phyloP scores from a whole-genome alignment of 2,888 invertebrate species.

The Drosophila subsilvestris region DNA sequence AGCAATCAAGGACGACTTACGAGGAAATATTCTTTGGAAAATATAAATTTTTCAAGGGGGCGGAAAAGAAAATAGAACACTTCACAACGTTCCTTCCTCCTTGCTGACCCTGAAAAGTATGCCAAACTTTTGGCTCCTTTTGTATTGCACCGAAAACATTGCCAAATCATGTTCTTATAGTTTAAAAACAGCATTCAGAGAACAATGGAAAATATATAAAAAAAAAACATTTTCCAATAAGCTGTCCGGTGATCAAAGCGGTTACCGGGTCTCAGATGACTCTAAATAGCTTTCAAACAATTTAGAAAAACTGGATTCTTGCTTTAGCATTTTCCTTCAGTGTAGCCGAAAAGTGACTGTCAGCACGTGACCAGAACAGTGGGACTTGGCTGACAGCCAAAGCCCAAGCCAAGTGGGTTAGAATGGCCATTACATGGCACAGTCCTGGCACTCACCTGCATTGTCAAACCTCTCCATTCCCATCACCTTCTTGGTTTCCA shows the following conservation, averaged over 20 bases:
- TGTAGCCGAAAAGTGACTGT: slow-evolving; percentile 23
- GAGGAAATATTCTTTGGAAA: not conserved
- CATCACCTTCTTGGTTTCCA: slow-evolving; percentile 27
- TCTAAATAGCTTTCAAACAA: no score
- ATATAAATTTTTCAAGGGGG: not conserved
- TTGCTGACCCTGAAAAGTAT: slow-evolving; percentile 62
- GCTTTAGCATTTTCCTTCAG: not conserved
- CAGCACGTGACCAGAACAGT: slow-evolving; percentile 35
- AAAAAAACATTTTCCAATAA: no score
- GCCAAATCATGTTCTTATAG: slow-evolving; percentile 18
- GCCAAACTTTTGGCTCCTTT: slow-evolving; percentile 37
- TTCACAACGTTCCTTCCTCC: not conserved
- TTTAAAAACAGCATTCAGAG: not conserved
- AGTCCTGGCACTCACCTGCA: slow-evolving; percentile 30
- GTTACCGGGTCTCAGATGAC: no score
- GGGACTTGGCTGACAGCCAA: slow-evolving; percentile 60
- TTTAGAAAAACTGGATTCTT: not conserved
- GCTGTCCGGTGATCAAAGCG: not conserved
- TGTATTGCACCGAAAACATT: slow-evolving; percentile 12
- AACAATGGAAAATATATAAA: no score
- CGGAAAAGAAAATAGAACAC: not conserved
- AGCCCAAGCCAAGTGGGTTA: slow-evolving; percentile 57
- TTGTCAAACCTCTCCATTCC: slow-evolving; percentile 5
- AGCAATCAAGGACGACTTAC: no score
- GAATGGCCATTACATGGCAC: slow-evolving; percentile 56